Percentiles rank a stretch among this genome's conserved stretches.
These are phyloP conservation scores for Dolichomitus sp. DNA, from an alignment of 2,888 invertebrate genomes.

Conservation along the genomic window DNA sequence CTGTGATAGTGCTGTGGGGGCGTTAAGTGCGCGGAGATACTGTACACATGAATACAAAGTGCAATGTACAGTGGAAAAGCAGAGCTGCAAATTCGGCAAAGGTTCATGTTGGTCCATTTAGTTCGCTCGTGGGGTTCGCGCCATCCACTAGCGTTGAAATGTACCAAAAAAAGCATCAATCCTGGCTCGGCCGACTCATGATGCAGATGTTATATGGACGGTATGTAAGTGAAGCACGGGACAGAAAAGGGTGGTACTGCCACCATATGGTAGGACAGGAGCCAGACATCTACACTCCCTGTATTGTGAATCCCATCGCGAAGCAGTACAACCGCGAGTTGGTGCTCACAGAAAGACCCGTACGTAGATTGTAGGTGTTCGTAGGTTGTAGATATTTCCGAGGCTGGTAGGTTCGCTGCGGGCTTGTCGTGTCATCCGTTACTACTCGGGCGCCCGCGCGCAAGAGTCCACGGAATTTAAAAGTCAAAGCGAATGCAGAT, in stretches of 20 bases:
- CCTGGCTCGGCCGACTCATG: not conserved
- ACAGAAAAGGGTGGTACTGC: not conserved
- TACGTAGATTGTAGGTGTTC: slow-evolving; percentile 24
- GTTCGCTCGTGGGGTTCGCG: not conserved
- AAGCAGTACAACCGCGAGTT: slow-evolving; percentile 1
- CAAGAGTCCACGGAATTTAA: slow-evolving; percentile 76
- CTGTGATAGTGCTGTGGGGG: not conserved
- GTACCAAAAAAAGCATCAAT: slow-evolving; percentile 7
- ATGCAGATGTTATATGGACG: not conserved
- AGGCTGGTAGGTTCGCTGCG: not conserved
- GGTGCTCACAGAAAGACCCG: not conserved
- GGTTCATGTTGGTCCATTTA: slow-evolving; percentile 20
- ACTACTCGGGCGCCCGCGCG: slow-evolving; percentile 23
- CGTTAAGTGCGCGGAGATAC: slow-evolving; percentile 9
- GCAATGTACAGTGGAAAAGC: not conserved
- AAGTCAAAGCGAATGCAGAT: slow-evolving; percentile 83
- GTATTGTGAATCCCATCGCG: slow-evolving; percentile 3
- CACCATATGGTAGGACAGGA: not conserved
- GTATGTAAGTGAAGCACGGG: not conserved
- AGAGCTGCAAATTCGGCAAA: not conserved
- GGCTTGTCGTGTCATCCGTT: slow-evolving; percentile 42
- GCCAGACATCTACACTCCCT: not conserved
- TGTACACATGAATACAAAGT: not conserved
- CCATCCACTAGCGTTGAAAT: not conserved
- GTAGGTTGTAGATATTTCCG: slow-evolving; percentile 30